A percentile compares a stretch with the other conserved stretches of the same genome.
Evolutionary conservation across 2,888 invertebrate genomes (phyloP).

Genomic region (Drosophila borborema): DNA sequence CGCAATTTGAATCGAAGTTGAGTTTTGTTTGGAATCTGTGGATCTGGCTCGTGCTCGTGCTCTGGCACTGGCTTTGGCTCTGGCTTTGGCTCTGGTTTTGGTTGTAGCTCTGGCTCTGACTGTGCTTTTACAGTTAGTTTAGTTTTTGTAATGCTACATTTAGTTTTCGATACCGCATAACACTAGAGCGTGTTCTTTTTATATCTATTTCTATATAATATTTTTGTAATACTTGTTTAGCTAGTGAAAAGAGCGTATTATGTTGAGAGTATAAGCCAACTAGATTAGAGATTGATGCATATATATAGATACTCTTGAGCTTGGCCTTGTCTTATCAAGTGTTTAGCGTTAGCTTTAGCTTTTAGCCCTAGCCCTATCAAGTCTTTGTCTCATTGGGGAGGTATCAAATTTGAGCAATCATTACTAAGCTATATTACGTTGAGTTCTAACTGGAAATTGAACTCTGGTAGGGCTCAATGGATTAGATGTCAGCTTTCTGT

Average conservation of each 20-base stretch:
- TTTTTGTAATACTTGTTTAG: not conserved
- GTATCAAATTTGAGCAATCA: too few species aligned
- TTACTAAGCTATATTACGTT: too few species aligned
- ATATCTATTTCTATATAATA: not conserved
- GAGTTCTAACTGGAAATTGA: too few species aligned
- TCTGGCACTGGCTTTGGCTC: not conserved
- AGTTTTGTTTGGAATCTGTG: slow-evolving; percentile 11
- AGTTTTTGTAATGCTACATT: slow-evolving; percentile 30
- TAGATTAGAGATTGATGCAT: too few species aligned
- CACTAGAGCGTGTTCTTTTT: not conserved
- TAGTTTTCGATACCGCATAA: slow-evolving; percentile 23
- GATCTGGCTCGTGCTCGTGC: slow-evolving; percentile 47
- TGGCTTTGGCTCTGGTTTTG: not conserved
- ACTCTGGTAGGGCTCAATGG: too few species aligned
- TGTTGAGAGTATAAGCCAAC: too few species aligned
- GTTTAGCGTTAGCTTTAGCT: too few species aligned
- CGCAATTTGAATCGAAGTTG: slow-evolving; percentile 51
- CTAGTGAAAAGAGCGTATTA: not conserved
- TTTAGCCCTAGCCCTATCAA: too few species aligned
- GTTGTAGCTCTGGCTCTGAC: not conserved
- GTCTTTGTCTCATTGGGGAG: too few species aligned
- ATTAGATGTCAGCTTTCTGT: too few species aligned
- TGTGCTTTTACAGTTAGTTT: slow-evolving; percentile 36
- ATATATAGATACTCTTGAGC: too few species aligned
- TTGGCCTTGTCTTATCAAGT: too few species aligned